A percentile compares a stretch with the other conserved stretches of the same genome.
Conservation (phyloP, 2,113 vertebrate genomes). For the Pachycephala philippinensis region DNA sequence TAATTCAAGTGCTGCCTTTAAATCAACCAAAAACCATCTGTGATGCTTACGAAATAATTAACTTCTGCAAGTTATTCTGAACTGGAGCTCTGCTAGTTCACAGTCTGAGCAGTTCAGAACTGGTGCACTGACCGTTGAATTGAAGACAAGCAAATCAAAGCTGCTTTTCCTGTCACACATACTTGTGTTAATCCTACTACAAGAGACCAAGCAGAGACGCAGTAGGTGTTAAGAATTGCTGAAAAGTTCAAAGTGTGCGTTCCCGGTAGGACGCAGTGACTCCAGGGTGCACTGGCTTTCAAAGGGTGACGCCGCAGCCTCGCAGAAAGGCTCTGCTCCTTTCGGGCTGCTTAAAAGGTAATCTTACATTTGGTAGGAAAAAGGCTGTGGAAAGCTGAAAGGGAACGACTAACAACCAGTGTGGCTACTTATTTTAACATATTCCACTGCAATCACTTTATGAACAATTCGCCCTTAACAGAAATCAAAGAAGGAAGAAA, state of each 20-base stretch:
- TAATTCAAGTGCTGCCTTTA: neutral
- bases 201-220: constrained; percentile 56
- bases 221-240: constrained; percentile 41
- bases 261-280: neutral
- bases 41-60: neutral
- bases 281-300: constrained; percentile 12
- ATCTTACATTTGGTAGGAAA: neutral
- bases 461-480: neutral
- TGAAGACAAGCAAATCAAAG: constrained; percentile 54
- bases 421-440: neutral
- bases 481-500: neutral
- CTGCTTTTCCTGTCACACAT: constrained; percentile 56
- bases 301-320: neutral
- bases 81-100: neutral
- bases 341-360: neutral
- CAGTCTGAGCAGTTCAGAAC: neutral
- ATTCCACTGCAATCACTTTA: neutral
- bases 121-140: neutral
- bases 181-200: constrained; percentile 63
- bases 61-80: neutral
- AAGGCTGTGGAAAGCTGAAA: neutral
- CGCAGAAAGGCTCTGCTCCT: neutral
- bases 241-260: constrained; percentile 39
- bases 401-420: neutral
- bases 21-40: neutral